phyloP scores from a whole-genome alignment of 2,113 vertebrate genomes.

The Columba livia region DNA sequence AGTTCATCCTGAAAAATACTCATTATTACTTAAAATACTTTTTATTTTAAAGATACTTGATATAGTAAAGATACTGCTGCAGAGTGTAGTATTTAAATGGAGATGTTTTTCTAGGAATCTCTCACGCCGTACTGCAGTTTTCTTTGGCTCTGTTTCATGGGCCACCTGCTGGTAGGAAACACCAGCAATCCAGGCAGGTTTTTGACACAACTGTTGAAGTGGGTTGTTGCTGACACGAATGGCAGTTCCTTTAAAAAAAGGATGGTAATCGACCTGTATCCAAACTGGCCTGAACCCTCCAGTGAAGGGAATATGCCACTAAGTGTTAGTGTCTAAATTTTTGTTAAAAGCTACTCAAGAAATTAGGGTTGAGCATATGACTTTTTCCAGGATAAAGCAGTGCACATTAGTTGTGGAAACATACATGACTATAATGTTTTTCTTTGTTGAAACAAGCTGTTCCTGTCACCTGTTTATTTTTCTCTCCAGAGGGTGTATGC shows the following conservation, averaged over 20 bases:
- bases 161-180: background rate
- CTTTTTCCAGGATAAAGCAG: background rate
- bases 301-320: background rate
- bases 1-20: background rate
- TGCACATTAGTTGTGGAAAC: background rate
- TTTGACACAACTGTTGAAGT: background rate
- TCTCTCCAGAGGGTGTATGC: background rate
- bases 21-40: background rate
- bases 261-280: background rate
- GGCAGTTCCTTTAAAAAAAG: background rate
- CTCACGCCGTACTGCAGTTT: background rate
- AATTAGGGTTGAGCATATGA: background rate
- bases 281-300: background rate
- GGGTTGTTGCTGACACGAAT: background rate
- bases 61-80: background rate
- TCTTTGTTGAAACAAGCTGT: background rate
- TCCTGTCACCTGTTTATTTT: background rate
- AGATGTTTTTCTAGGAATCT: background rate
- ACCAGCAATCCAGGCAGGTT: background rate
- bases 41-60: background rate
- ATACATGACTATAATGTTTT: background rate
- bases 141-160: background rate
- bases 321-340: background rate
- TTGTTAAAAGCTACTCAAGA: background rate
- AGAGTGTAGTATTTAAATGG: background rate